Evolutionary conservation across 53 echinoderm and acorn worm species (phyloP).

Genomic region (Hippasteria phrygiana): DNA sequence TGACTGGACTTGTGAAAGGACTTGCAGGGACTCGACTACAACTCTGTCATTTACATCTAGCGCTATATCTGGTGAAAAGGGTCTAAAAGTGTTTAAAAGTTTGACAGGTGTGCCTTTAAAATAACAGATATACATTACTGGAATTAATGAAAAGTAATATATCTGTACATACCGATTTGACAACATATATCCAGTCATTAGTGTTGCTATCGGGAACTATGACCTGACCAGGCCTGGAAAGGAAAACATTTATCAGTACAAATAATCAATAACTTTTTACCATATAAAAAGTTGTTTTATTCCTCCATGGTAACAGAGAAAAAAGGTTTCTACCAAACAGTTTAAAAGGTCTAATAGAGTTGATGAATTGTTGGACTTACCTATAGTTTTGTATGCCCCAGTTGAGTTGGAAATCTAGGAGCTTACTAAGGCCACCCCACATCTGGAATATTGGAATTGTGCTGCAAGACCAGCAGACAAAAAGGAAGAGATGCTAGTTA

Average conservation of each 20-base stretch:
- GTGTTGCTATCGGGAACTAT: constrained; percentile 85
- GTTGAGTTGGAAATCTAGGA: constrained; percentile 84
- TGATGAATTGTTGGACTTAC: constrained; percentile 70
- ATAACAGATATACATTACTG: too few relatives aligned
- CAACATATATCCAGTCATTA: constrained; percentile 89
- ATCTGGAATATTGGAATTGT: constrained; percentile 86
- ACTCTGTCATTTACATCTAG: too few relatives aligned
- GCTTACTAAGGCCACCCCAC: constrained; percentile 81
- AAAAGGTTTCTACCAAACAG: too few relatives aligned
- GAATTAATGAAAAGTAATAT: not conserved
- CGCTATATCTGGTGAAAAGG: not conserved
- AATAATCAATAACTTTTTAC: too few relatives aligned
- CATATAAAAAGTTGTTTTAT: too few relatives aligned
- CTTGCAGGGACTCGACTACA: too few relatives aligned
- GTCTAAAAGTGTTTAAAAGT: not conserved
- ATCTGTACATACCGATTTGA: constrained; percentile 82
- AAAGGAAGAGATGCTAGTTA: too few relatives aligned
- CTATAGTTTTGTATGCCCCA: constrained; percentile 99
- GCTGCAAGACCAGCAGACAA: constrained; percentile 29
- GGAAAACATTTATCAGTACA: not conserved
- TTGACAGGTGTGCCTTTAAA: too few relatives aligned
- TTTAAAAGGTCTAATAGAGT: too few relatives aligned
- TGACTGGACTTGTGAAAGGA: too few relatives aligned
- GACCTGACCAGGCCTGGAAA: constrained; percentile 87
- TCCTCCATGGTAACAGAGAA: too few relatives aligned